Conservation (phyloP, 1,140 invertebrate genomes). For the Eupristina koningsbergeri region DNA sequence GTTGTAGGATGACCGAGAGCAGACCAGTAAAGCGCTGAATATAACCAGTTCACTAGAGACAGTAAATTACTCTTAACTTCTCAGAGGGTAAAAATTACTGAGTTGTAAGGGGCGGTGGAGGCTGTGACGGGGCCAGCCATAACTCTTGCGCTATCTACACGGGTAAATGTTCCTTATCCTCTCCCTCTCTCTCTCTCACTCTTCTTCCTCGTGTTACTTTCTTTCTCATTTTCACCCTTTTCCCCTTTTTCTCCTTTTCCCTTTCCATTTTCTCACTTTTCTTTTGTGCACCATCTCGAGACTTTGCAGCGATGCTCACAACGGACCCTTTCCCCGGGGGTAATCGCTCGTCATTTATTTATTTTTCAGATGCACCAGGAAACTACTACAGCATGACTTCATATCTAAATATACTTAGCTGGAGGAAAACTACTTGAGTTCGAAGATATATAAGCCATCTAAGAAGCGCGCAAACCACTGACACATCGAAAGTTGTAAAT, state of each 20-base stretch:
- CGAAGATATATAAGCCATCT: background rate
- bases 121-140: slow-evolving; percentile 59
- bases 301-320: background rate
- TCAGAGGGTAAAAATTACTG: slow-evolving; percentile 71
- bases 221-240: background rate
- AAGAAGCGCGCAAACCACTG: background rate
- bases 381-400: background rate
- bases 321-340: slow-evolving; percentile 31
- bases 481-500: background rate
- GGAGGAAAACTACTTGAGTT: background rate
- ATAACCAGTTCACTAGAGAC: slow-evolving; percentile 58
- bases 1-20: background rate
- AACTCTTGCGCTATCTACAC: slow-evolving; percentile 70
- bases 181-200: background rate
- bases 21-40: slow-evolving; percentile 51
- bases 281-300: slow-evolving; percentile 61
- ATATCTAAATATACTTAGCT: background rate
- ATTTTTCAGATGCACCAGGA: slow-evolving; percentile 56
- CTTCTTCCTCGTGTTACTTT: background rate
- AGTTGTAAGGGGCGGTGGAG: slow-evolving; percentile 61
- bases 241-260: background rate
- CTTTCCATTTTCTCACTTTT: slow-evolving; percentile 28
- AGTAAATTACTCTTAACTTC: slow-evolving; percentile 73
- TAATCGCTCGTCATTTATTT: slow-evolving; percentile 70
- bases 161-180: slow-evolving; percentile 48